Conservation (phyloP, 2,113 vertebrate species). For the Bettongia penicillata region DNA sequence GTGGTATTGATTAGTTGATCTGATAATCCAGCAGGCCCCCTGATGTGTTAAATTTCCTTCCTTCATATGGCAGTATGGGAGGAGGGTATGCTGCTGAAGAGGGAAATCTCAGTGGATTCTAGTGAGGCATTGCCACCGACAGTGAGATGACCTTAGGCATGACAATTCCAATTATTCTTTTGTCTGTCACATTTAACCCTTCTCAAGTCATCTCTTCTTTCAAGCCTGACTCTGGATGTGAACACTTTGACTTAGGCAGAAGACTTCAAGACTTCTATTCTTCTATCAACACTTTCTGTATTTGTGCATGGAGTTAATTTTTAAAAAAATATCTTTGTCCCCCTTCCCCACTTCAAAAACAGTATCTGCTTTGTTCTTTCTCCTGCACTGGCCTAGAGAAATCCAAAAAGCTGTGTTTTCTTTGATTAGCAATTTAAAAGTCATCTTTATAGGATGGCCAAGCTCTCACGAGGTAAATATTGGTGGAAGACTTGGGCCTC, state of each 20-base stretch:
- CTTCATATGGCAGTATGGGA: conserved; percentile 82
- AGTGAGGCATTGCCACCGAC: conserved; percentile 49
- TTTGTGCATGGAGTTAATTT: not conserved
- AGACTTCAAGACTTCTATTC: not conserved
- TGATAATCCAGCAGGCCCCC: conserved; percentile 89
- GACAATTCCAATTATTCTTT: conserved; percentile 80
- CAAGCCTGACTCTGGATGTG: not conserved
- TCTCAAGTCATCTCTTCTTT: conserved; percentile 23
- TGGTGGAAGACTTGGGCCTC: not conserved
- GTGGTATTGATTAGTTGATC: conserved; percentile 93
- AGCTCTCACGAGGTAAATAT: not conserved
- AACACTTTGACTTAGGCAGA: not conserved
- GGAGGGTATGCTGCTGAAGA: conserved; percentile 54
- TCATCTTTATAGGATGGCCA: not conserved
- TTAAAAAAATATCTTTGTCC: not conserved
- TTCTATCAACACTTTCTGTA: not conserved
- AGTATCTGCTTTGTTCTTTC: conserved; percentile 1
- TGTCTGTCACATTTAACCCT: conserved; percentile 69
- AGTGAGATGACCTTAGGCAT: conserved; percentile 64
- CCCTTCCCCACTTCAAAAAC: not conserved
- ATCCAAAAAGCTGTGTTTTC: not conserved
- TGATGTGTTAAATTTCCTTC: conserved; percentile 88
- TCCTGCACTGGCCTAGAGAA: not conserved
- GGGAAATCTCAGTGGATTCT: conserved; percentile 76
- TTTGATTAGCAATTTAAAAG: not conserved